phyloP scores from a whole-genome alignment of 2,888 invertebrate species.

The Sarcophaga variegata region DNA sequence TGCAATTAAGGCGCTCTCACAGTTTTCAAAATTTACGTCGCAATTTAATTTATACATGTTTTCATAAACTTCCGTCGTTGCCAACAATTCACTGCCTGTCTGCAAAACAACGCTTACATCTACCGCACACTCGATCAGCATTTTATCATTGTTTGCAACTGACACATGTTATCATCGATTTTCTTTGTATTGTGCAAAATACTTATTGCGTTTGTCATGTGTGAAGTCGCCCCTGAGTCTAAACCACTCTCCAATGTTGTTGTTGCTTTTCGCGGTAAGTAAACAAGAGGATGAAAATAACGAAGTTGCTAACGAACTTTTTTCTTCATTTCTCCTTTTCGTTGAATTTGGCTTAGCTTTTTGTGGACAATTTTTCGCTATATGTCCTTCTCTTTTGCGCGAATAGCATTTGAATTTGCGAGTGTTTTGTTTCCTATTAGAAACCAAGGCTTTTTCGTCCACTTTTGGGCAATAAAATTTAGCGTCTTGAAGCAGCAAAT shows the following conservation, averaged over 20 bases:
- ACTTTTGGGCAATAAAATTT: slow-evolving; percentile 35
- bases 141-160: slow-evolving; percentile 23
- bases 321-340: neutral
- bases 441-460: slow-evolving; percentile 22
- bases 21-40: neutral
- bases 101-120: slow-evolving; percentile 31
- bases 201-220: slow-evolving; percentile 44
- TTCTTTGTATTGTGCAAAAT: slow-evolving; percentile 26
- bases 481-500: too few relatives aligned
- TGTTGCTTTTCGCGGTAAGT: neutral
- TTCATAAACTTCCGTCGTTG: slow-evolving; percentile 4
- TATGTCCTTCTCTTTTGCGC: slow-evolving; percentile 25
- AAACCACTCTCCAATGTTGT: slow-evolving; percentile 13
- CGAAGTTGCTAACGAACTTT: neutral
- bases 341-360: neutral
- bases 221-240: slow-evolving; percentile 10
- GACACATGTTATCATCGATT: slow-evolving; percentile 7
- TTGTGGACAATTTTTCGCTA: slow-evolving; percentile 14
- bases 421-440: slow-evolving; percentile 6
- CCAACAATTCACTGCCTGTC: neutral
- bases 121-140: neutral
- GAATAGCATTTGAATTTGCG: slow-evolving; percentile 5
- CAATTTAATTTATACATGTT: slow-evolving; percentile 29
- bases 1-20: slow-evolving; percentile 24
- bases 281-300: neutral